Percentiles rank a stretch among this genome's conserved stretches.
Conservation (phyloP, 2,113 vertebrate genomes). For the Jacana jacana region DNA sequence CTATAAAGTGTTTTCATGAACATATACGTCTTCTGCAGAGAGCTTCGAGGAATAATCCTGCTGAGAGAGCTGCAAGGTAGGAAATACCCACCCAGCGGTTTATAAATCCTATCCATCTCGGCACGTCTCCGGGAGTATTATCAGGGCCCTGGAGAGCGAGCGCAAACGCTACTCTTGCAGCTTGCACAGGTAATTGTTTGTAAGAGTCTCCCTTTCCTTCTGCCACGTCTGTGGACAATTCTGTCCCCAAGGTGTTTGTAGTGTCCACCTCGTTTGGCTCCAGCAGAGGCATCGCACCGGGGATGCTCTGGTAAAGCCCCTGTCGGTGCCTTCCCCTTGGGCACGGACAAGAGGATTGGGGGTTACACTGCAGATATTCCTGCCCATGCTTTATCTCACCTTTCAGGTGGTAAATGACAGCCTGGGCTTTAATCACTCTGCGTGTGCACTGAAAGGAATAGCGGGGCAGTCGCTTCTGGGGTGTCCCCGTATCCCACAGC, state of each 20-base stretch:
- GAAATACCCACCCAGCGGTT: slow-evolving; percentile 1
- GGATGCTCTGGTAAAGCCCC: background rate
- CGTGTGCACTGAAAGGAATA: background rate
- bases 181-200: slow-evolving; percentile 51
- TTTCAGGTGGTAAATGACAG: background rate
- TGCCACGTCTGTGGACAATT: background rate
- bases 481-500: background rate
- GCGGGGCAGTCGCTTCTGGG: background rate
- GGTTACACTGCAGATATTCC: background rate
- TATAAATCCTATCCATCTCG: slow-evolving; percentile 52
- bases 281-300: background rate
- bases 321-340: background rate
- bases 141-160: slow-evolving; percentile 37
- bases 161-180: slow-evolving; percentile 43
- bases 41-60: background rate
- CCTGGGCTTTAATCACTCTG: background rate
- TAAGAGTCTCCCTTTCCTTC: slow-evolving; percentile 33
- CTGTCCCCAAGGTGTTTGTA: slow-evolving; percentile 32
- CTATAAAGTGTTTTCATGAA: slow-evolving; percentile 58
- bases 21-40: slow-evolving; percentile 37
- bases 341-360: background rate
- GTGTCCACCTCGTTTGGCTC: background rate
- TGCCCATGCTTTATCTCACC: background rate
- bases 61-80: background rate
- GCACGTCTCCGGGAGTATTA: background rate